Conservation (phyloP, 2,888 invertebrate species). For the Limnephilus marmoratus region DNA sequence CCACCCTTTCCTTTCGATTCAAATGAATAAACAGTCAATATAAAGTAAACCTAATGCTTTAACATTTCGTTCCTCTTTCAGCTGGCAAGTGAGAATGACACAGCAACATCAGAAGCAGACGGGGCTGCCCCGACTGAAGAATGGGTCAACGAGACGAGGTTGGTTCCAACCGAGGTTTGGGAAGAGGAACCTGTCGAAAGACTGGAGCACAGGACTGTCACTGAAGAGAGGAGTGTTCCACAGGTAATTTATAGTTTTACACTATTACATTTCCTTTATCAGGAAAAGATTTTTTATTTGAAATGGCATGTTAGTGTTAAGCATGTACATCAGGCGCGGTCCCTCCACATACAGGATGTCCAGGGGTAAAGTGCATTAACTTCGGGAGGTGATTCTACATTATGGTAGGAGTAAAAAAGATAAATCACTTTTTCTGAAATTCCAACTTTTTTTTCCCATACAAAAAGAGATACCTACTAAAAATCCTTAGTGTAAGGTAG, state of each 20-base stretch:
- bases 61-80: conserved; percentile 66
- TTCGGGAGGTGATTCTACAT: too few species aligned
- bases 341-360: too few species aligned
- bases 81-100: conserved; percentile 81
- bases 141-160: conserved; percentile 86
- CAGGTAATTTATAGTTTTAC: conserved; percentile 78
- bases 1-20: not conserved
- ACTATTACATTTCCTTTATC: not conserved
- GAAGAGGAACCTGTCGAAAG: conserved; percentile 93
- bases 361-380: too few species aligned
- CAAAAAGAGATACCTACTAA: too few species aligned
- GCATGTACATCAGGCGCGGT: too few species aligned
- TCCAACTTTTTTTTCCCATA: too few species aligned
- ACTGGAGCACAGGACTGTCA: conserved; percentile 89
- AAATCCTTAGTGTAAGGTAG: too few species aligned
- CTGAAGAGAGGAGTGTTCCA: conserved; percentile 91
- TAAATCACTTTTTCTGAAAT: too few species aligned
- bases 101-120: conserved; percentile 72
- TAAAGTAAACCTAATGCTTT: not conserved
- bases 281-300: not conserved
- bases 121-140: conserved; percentile 80
- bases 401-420: too few species aligned
- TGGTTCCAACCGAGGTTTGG: conserved; percentile 94
- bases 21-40: too few species aligned
- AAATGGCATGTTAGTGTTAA: too few species aligned